Base-by-base conservation (phyloP, 2,797 vertebrate species). In the Clarias platycephalus region DNA sequence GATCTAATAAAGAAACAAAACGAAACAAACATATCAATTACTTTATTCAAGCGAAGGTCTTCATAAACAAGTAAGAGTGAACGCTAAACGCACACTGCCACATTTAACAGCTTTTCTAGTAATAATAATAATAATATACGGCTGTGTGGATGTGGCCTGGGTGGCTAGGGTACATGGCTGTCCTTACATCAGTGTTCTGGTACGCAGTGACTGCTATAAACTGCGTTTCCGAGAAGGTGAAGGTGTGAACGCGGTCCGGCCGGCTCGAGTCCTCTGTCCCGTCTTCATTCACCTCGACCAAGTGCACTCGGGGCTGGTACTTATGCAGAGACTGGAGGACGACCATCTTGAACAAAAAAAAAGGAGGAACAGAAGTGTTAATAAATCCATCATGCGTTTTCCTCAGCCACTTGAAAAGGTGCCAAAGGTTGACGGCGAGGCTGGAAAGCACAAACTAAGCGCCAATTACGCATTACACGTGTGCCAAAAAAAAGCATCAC, bases 141-240 rank as follows among this genome's bases (percentile, higher is more conserved):
- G 10, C 2, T 31, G 62, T 67, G 82, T 13, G 24, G 5, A 20
- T 53, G 78, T 53, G 16, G 4, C 28, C 83, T 18, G 6, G 24
- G 0, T 16, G 44, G 34, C 3, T 4, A 10, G 24, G 16, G n/a
- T 55, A 22, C 0, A 9, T 3, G 16, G 6, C n/a, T 9, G 60
- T 85, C 87, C 95, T 93, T 96, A 99, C 98, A 87, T 99, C 98
- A 22, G 98, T 99, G 86, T 99, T 99, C 92, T 99, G 98, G 90
- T 99, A 99, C 84, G 98, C 98, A 67, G 98, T 99, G 88, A 99
- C 98, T 0, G 98, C 97, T 89, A 99, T 99, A 92, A 99, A 99
- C 90, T 99, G 97, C 5, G 97, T 99, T 90, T 99, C 98, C 0
- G 97, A 96, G 91, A 99, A 99, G 82, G 97, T 99, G 92, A 99